Evolutionary conservation across 2,888 invertebrate genomes (phyloP), one percentile per base, ranked within the genome.

Genomic region (Torymus tubicola): DNA sequence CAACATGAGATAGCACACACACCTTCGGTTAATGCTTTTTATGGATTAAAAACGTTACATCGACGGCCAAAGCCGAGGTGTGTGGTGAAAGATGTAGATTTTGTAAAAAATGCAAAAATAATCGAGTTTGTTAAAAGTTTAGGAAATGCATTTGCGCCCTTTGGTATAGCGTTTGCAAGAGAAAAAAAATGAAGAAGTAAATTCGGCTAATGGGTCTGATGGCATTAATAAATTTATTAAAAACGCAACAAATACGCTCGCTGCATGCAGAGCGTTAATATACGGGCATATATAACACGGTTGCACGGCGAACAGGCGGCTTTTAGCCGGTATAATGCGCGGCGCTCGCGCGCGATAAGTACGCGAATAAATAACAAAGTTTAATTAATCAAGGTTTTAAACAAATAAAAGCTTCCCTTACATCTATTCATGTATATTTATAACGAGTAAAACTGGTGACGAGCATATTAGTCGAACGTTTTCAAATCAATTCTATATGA

Each of bases 41-140:
- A 57, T 64, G 73, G 57, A 73, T 73, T 73, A n/a, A 73, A 57
- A 50, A 16, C 65, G 42, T 0, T 31, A 31, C 31, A 31, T 31
- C 3, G 3, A 3, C 31, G 31, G 31, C 31, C 4, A 31, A 31
- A 31, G 31, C 31, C 31, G 31, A 2, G 14, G 10, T 16, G 31
- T 21, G 52, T 31, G 31, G 10, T 12, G 21, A n/a, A 13, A 72
- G 65, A 73, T 64, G 42, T 50, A 8, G 3, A 31, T 31, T 31
- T 61, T 61, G 24, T 18, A 52, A 63, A 70, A 61, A 70, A 52
- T 71, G 71, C 60, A 69, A 58, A 31, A 69, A 58, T 61, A 61
- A 61, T 57, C 18, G 21, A 16, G 18, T 50, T 50, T 18, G 58
- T 70, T 70, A 58, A 69, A 24, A 24, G 2, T 24, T 24, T 24